A percentile compares a stretch with the other conserved stretches of the same genome.
phyloP scores from a whole-genome alignment of 2,888 invertebrate genomes.

The Sepiola atlantica region DNA sequence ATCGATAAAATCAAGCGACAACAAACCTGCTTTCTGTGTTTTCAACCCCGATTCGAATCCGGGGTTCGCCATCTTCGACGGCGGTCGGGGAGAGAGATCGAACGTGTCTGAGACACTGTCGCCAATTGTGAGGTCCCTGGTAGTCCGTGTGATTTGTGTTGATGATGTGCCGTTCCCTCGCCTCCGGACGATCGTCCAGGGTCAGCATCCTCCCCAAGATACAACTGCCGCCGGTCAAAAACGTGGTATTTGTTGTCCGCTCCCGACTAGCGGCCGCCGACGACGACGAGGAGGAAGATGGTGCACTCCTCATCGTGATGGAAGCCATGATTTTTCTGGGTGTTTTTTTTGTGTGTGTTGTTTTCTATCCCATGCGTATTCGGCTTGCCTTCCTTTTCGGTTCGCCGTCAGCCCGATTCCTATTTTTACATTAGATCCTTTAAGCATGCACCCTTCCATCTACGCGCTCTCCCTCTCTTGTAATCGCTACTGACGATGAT shows the following conservation, averaged over 20 bases:
- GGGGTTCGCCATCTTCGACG: constrained; percentile 39
- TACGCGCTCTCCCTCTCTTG: not conserved
- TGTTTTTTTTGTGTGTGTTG: not conserved
- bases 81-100: constrained; percentile 44
- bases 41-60: constrained; percentile 38
- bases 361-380: constrained; percentile 13
- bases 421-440: constrained; percentile 32
- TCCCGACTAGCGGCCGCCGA: constrained; percentile 35
- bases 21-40: constrained; percentile 9
- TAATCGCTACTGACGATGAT: not conserved
- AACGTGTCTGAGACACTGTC: constrained; percentile 66
- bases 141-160: constrained; percentile 54
- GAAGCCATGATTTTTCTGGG: constrained; percentile 34
- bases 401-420: constrained; percentile 21
- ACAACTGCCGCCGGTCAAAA: not conserved
- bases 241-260: constrained; percentile 40
- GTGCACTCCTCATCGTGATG: not conserved
- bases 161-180: constrained; percentile 36
- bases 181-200: constrained; percentile 43
- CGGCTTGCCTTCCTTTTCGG: not conserved
- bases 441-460: not conserved
- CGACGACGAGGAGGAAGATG: constrained; percentile 24
- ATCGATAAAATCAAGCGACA: not conserved
- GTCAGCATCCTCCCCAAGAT: constrained; percentile 35
- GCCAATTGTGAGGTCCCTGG: constrained; percentile 71